Percentiles rank a stretch among this genome's conserved stretches.
phyloP scores from a whole-genome alignment of 2,888 invertebrate genomes.

The Panzeria rudis region DNA sequence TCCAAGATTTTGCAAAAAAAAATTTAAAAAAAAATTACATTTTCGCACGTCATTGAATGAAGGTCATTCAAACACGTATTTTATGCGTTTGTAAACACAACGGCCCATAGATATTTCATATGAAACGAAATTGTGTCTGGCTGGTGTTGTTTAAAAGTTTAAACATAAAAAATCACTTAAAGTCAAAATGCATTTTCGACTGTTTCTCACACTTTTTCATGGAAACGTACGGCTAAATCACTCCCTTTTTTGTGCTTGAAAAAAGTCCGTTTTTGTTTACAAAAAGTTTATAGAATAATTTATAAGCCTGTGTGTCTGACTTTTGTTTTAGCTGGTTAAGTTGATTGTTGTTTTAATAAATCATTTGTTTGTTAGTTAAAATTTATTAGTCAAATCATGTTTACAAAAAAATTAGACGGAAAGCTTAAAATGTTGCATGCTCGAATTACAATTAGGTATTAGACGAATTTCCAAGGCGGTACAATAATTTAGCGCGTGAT shows the following conservation, averaged over 20 bases:
- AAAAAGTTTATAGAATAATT: conserved; percentile 25
- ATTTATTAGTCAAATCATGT: conserved; percentile 68
- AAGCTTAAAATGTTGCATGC: not conserved
- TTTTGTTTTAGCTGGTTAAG: conserved; percentile 10
- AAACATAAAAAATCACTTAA: conserved; percentile 68
- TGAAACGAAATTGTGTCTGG: conserved; percentile 19
- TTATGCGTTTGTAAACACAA: conserved; percentile 47
- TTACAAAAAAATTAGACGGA: conserved; percentile 43
- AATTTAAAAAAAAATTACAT: conserved; percentile 14
- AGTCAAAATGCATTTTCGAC: conserved; percentile 34
- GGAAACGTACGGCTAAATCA: conserved; percentile 20
- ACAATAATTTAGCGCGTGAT: not conserved
- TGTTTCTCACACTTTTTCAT: conserved; percentile 50
- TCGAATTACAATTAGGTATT: not conserved
- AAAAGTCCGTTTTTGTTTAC: conserved; percentile 50
- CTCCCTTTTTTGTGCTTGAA: conserved; percentile 49
- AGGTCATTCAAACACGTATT: conserved; percentile 55
- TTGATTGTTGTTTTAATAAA: conserved; percentile 33
- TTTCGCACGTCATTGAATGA: conserved; percentile 68
- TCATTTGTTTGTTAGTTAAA: conserved; percentile 51
- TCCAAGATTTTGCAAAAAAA: conserved; percentile 12
- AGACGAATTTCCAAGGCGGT: conserved; percentile 2
- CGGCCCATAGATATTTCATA: conserved; percentile 37
- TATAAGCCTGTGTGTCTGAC: not conserved
- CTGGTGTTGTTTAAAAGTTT: conserved; percentile 18